Evolutionary conservation across 2,113 vertebrate species (phyloP), one percentile per base, ranked within the genome.

Genomic region (Aix galericulata): DNA sequence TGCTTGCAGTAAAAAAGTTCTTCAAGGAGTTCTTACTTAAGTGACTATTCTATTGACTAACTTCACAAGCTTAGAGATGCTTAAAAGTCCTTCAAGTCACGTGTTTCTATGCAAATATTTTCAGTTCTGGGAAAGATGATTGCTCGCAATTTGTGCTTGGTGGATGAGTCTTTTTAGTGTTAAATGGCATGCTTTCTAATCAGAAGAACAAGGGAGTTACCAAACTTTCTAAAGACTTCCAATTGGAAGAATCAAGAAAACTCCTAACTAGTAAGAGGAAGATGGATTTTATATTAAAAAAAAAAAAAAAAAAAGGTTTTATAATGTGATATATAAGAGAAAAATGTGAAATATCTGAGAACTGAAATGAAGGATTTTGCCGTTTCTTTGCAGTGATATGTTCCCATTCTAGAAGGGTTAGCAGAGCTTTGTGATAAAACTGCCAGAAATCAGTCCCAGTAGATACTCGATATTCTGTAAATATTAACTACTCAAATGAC

Each of bases 21-120:
- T 69, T 66, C n/a, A 60, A 75, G 38, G 22, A 83, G 25, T 72
- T 93, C 18, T 5, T 76, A 46, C 25, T 67, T 56, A 86, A 71
- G n/a, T 91, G 31, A 9, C 38, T 90, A 8, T 68, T 93, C 55
- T 93, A 29, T 91, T 95, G 64, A 82, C 66, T 82, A 56, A 83
- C 92, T 92, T 84, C 80, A 89, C 52, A 81, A 88, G 29, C 29
- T 78, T 53, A 64, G 48, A 46, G 34, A 32, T 72, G 26, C 66
- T 86, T 6, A 5, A 52, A 34, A 68, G 32, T 86, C n/a, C 69
- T 95, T 89, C 69, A 92, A 2, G 17, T 68, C 93, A 74, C 67
- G 5, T 55, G 50, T 89, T 88, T 55, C 71, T 80, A 1, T 77
- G 21, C 13, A 91, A 94, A 76, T 72, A 78, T 62, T 93, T 92